Percentiles rank a stretch among this genome's conserved stretches.
phyloP scores from a whole-genome alignment of 2,113 vertebrate genomes.

The Neofelis nebulosa region DNA sequence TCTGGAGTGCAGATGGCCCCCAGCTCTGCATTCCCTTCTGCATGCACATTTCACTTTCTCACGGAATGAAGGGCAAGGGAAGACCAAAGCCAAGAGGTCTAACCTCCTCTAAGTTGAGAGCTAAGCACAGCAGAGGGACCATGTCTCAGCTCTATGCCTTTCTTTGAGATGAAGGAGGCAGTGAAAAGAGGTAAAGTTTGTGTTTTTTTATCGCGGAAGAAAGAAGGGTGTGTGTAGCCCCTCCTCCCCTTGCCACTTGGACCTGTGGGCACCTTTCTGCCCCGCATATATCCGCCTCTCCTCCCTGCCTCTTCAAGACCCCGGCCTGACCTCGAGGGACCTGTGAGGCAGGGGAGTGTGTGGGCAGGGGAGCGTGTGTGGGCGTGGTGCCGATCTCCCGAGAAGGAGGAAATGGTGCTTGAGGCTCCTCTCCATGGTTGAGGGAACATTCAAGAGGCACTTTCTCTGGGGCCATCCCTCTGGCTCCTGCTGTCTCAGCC shows the following conservation, averaged over 20 bases:
- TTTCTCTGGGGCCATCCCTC: not conserved
- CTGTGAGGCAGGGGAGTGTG: no score
- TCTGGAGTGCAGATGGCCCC: not conserved
- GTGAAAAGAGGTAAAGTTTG: not conserved
- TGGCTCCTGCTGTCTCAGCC: not conserved
- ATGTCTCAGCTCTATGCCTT: not conserved
- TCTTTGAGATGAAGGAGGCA: not conserved
- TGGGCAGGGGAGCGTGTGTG: no score
- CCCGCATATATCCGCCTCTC: not conserved
- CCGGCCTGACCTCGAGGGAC: not conserved
- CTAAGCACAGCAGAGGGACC: not conserved
- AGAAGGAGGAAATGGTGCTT: not conserved
- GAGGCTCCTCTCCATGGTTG: not conserved
- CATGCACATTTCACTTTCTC: not conserved
- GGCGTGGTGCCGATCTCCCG: not conserved
- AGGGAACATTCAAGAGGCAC: not conserved
- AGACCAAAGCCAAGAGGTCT: not conserved
- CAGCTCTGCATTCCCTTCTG: not conserved
- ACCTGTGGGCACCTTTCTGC: not conserved
- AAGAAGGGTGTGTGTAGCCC: not conserved
- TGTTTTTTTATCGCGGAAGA: not conserved
- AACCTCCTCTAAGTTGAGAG: not conserved
- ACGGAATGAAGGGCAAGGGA: not conserved
- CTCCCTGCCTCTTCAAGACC: not conserved
- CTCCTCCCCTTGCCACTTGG: rapidly evolving